These are phyloP conservation scores for Oncorhynchus masou DNA, from an alignment of 2,113 vertebrate species.

Conservation along the genomic window DNA sequence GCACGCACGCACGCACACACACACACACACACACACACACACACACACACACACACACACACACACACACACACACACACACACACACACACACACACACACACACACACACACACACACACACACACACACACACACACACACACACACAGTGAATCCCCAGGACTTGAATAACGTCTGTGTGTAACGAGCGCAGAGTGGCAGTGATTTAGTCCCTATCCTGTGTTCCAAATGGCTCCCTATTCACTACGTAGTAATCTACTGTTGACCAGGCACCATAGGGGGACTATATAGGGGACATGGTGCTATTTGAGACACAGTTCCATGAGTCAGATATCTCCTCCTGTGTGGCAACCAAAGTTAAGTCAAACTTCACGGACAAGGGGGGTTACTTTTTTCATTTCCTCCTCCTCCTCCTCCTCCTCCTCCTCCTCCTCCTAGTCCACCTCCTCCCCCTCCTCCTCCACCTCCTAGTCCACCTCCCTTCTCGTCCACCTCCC, in stretches of 20 bases:
- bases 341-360: constrained; percentile 59
- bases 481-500: background rate
- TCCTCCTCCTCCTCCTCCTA: background rate
- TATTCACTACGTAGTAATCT: no score
- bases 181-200: no score
- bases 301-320: no score
- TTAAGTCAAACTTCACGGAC: constrained; percentile 63
- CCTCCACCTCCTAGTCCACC: background rate
- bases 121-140: background rate
- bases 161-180: no score
- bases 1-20: background rate
- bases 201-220: no score
- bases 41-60: background rate
- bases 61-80: background rate
- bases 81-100: background rate
- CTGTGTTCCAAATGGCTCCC: no score
- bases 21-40: background rate
- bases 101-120: constrained; percentile 1
- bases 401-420: background rate
- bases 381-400: constrained; percentile 23
- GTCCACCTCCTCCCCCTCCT: background rate
- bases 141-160: constrained; percentile 52
- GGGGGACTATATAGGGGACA: no score
- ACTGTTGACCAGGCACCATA: no score
- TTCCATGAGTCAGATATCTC: constrained; percentile 45